Evolutionary conservation across 2,888 invertebrate species (phyloP).

Genomic region (Trachelus stipa): DNA sequence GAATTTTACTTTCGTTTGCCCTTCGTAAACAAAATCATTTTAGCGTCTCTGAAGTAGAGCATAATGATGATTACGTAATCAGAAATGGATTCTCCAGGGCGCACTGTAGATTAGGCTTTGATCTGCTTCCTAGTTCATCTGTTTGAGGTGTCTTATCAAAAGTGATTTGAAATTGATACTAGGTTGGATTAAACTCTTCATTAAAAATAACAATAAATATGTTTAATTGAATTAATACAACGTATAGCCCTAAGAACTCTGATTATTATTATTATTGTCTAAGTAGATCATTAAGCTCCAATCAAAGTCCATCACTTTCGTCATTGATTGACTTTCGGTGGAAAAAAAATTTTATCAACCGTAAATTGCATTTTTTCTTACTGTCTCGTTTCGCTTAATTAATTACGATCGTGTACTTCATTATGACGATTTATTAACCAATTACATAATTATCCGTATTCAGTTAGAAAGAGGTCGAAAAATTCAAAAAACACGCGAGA

Average conservation of each 20-base stretch:
- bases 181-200: background rate
- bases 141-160: background rate
- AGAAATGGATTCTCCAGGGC: background rate
- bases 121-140: background rate
- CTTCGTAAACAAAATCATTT: background rate
- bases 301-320: background rate
- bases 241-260: background rate
- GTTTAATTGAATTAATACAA: background rate
- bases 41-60: background rate
- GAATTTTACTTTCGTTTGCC: background rate
- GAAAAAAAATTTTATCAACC: no score
- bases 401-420: background rate
- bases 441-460: background rate
- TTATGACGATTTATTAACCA: background rate
- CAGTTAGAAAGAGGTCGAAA: background rate
- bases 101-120: no score
- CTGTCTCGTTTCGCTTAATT: background rate
- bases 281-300: background rate
- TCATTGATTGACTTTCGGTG: background rate
- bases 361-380: background rate
- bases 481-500: background rate
- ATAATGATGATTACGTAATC: background rate
- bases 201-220: background rate
- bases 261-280: background rate
- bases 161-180: background rate